Evolutionary conservation across 2,888 invertebrate species (phyloP).

Genomic region (Darwinula stevensoni): DNA sequence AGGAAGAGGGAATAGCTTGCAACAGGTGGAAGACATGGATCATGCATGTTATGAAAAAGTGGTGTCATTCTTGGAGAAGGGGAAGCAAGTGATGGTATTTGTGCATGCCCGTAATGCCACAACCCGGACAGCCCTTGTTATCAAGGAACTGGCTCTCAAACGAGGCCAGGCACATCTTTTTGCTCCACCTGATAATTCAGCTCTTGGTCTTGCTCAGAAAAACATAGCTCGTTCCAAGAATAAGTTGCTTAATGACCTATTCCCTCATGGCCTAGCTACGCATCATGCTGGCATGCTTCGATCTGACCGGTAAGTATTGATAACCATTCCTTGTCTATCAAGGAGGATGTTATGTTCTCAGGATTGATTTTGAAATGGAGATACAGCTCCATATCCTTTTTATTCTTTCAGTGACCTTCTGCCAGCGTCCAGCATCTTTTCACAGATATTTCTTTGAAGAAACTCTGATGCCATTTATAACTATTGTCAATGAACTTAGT

Average conservation of each 20-base stretch:
- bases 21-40: conserved; percentile 50
- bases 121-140: conserved; percentile 47
- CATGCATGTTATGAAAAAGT: conserved; percentile 76
- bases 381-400: too few relatives aligned
- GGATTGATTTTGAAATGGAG: too few relatives aligned
- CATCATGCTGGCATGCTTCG: conserved; percentile 92
- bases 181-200: conserved; percentile 22
- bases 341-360: too few relatives aligned
- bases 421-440: too few relatives aligned
- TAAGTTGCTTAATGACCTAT: conserved; percentile 48
- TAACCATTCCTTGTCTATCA: too few relatives aligned
- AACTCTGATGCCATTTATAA: too few relatives aligned
- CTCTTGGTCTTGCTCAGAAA: conserved; percentile 34
- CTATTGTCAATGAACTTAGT: too few relatives aligned
- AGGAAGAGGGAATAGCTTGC: conserved; percentile 26
- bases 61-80: conserved; percentile 47
- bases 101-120: conserved; percentile 95
- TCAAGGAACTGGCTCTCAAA: conserved; percentile 50
- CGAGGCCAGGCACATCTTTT: conserved; percentile 28
- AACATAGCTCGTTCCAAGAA: conserved; percentile 40
- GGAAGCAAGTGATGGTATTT: conserved; percentile 94
- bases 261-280: conserved; percentile 57
- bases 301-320: conserved; percentile 33
- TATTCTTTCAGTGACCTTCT: too few relatives aligned
- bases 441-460: too few relatives aligned